Evolutionary conservation across 2,797 vertebrate genomes (phyloP).

Genomic region (Pithecia hirsuta): DNA sequence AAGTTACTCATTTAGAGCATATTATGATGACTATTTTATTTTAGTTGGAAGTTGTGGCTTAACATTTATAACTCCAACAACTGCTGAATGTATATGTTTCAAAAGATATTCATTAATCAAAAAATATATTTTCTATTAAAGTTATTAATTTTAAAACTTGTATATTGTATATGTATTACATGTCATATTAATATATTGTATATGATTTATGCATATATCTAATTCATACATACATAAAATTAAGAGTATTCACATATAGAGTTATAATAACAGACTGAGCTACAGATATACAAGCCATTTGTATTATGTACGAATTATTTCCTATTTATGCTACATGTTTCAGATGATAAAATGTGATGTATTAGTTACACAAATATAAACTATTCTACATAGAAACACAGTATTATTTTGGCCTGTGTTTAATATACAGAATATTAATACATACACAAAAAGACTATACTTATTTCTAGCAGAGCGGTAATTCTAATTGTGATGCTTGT

Average conservation of each 20-base stretch:
- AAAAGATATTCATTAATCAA: not conserved
- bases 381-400: not conserved
- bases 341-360: not conserved
- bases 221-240: not conserved
- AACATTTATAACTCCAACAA: not conserved
- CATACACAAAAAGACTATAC: conserved; percentile 56
- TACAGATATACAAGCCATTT: not conserved
- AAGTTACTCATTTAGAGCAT: not conserved
- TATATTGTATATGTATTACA: not conserved
- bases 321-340: not conserved
- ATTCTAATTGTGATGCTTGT: conserved; percentile 80
- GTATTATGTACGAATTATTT: not conserved
- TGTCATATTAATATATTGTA: not conserved
- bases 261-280: not conserved
- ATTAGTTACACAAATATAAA: conserved; percentile 56
- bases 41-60: not conserved
- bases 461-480: conserved; percentile 75
- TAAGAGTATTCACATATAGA: not conserved
- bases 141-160: not conserved
- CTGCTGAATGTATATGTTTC: not conserved
- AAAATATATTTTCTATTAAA: conserved; percentile 5
- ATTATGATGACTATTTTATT: not conserved
- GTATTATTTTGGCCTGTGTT: conserved; percentile 40
- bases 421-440: conserved; percentile 72
- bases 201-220: not conserved